These are phyloP conservation scores for Heliocidaris erythrogramma DNA, from an alignment of 35 echinoderm and acorn worm species.

Conservation along the genomic window DNA sequence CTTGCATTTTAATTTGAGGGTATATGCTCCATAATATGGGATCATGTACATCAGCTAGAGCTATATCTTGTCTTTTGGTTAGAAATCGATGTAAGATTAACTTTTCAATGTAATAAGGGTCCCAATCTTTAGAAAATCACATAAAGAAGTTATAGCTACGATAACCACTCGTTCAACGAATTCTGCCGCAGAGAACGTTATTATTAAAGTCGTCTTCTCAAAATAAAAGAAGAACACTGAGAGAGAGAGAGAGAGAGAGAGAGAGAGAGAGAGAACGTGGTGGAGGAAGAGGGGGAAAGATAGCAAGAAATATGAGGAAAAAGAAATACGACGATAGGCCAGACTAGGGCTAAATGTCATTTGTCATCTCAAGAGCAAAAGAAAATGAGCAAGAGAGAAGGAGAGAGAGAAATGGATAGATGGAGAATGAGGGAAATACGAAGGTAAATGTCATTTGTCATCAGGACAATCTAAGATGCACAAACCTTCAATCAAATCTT, in stretches of 20 bases:
- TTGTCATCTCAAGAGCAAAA: background rate
- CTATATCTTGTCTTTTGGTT: no score
- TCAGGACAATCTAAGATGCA: slow-evolving; percentile 24
- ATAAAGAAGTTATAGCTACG: background rate
- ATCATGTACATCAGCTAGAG: no score
- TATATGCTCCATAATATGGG: no score
- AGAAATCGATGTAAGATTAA: no score
- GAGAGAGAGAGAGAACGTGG: slow-evolving; percentile 15
- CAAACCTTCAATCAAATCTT: slow-evolving; percentile 36
- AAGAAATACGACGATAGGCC: background rate
- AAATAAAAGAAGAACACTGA: background rate
- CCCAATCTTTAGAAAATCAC: background rate
- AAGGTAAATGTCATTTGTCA: slow-evolving; percentile 32
- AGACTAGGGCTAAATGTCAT: background rate
- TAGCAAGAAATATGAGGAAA: background rate
- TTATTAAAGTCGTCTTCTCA: background rate
- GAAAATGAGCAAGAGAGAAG: background rate
- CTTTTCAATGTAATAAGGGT: background rate
- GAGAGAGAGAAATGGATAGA: background rate
- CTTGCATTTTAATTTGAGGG: no score
- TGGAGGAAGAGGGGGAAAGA: background rate
- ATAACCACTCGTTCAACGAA: background rate
- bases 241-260: background rate
- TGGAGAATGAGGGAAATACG: background rate
- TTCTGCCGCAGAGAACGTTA: background rate